Base-by-base conservation (phyloP, 2,797 vertebrate species). In the Otolemur crassicaudatus region DNA sequence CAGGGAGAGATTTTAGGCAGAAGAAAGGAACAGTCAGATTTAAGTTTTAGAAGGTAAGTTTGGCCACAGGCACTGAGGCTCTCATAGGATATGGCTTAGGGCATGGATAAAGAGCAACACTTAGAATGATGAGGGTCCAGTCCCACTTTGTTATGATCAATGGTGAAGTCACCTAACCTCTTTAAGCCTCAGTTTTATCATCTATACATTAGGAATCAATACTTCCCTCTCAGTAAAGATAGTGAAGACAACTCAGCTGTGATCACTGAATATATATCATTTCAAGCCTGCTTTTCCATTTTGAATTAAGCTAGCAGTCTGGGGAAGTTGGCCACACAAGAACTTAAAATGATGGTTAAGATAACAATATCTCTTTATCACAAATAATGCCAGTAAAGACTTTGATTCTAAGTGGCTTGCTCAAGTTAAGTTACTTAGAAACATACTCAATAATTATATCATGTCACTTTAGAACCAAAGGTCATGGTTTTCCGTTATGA, bases 351-450 rank as follows among this genome's bases (percentile, higher is more conserved):
- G 12, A 84, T 5, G 17, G 2, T 65, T 92, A 27, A 90, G 27
- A 87, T 87, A 90, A 87, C 29, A 79, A 22, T 92, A n/a, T 53
- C 37, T 76, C 72, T 56, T 85, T 34, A 72, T 73, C 75, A 91
- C 60, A 85, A 92, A 86, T 89, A 87, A 95, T 63, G 29, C 1
- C 43, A 87, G 11, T 67, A 67, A 89, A 86, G 77, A 67, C 3
- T 95, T 93, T 70, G 83, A 72, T 91, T 80, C 17, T 90, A 94
- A 75, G 76, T 87, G 65, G 25, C 67, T 90, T 90, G 16, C 61
- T 83, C 20, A 90, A 90, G 70, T 31, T 79, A n/a, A 90, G 92
- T 60, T 92, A 67, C 80, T 91, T 82, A 82, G 46, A 97, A 83
- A 69, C 79, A 92, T 58, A 61, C 20, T 94, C n/a, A 94, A 31